Evolutionary conservation across 2,888 invertebrate species (phyloP).

Genomic region (Physocephala rufipes): DNA sequence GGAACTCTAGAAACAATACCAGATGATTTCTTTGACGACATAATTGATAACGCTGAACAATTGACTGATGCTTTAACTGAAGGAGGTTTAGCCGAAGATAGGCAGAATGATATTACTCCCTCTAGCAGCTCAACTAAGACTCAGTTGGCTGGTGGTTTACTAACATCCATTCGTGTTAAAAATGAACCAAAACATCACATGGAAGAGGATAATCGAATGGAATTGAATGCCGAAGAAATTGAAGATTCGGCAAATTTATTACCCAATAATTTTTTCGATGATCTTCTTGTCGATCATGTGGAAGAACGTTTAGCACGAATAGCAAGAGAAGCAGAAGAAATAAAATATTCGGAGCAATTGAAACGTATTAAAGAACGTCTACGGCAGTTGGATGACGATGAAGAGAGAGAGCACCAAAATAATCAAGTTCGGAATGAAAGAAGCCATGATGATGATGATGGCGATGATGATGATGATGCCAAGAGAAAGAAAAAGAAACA

Average conservation of each 20-base stretch:
- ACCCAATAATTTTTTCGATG: constrained; percentile 45
- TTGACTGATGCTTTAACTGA: constrained; percentile 5
- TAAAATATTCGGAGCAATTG: constrained; percentile 44
- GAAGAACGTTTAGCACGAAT: constrained; percentile 39
- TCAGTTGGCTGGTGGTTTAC: background rate
- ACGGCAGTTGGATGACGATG: constrained; percentile 13
- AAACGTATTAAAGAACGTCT: constrained; percentile 33
- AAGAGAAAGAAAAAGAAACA: constrained; percentile 1
- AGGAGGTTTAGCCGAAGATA: too few species aligned
- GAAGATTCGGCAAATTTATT: background rate
- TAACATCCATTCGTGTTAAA: background rate
- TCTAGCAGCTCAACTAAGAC: too few species aligned
- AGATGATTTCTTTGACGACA: constrained; percentile 28
- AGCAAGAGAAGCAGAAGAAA: constrained; percentile 40
- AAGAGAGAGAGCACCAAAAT: too few species aligned
- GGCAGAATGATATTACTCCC: background rate
- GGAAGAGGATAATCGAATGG: background rate
- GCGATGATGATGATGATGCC: too few species aligned
- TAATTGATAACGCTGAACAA: constrained; percentile 11
- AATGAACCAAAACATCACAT: constrained; percentile 17
- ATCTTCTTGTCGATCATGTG: constrained; percentile 43
- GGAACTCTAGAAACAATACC: constrained; percentile 4
- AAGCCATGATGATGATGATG: background rate
- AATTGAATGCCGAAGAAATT: background rate
- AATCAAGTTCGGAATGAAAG: too few species aligned